Evolutionary conservation across 2,113 vertebrate species (phyloP).

Genomic region (Holacanthus passer): DNA sequence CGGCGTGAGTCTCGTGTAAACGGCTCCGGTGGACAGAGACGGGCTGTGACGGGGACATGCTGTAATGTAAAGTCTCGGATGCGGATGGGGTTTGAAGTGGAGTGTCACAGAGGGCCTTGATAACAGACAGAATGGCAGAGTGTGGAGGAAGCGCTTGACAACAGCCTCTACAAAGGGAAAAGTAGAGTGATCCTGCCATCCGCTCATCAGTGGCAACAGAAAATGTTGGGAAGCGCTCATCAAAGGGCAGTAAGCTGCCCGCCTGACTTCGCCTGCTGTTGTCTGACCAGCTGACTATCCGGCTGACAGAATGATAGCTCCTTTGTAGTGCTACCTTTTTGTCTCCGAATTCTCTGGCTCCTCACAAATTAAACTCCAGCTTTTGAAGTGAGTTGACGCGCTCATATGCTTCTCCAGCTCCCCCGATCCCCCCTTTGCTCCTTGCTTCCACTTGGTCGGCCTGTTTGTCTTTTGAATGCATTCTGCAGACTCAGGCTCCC

Average conservation of each 20-base stretch:
- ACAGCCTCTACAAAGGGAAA: constrained; percentile 49
- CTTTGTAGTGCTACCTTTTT: constrained; percentile 67
- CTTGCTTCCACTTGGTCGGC: constrained; percentile 51
- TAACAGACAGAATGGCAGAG: constrained; percentile 47
- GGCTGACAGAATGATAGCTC: constrained; percentile 67
- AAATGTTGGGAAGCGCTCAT: constrained; percentile 63
- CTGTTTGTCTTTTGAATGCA: constrained; percentile 54
- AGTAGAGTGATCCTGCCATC: constrained; percentile 39
- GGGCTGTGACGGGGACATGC: neutral
- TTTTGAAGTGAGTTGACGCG: constrained; percentile 71
- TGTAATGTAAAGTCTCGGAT: constrained; percentile 28
- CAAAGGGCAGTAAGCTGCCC: constrained; percentile 59
- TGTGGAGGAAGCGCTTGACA: constrained; percentile 52
- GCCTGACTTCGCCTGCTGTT: constrained; percentile 65
- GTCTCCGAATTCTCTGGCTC: constrained; percentile 59
- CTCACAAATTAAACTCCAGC: constrained; percentile 65
- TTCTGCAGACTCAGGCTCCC: constrained; percentile 69
- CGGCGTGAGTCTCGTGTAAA: neutral
- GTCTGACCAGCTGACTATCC: constrained; percentile 64
- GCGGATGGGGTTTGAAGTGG: constrained; percentile 33
- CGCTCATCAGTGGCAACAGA: constrained; percentile 39
- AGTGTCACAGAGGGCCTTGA: constrained; percentile 36
- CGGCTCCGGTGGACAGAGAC: constrained; percentile 23
- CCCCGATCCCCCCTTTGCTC: neutral
- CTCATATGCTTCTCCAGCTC: constrained; percentile 34